Evolutionary conservation across 1,140 invertebrate genomes (phyloP).

Genomic region (Pseudomyrmex flavicornis): DNA sequence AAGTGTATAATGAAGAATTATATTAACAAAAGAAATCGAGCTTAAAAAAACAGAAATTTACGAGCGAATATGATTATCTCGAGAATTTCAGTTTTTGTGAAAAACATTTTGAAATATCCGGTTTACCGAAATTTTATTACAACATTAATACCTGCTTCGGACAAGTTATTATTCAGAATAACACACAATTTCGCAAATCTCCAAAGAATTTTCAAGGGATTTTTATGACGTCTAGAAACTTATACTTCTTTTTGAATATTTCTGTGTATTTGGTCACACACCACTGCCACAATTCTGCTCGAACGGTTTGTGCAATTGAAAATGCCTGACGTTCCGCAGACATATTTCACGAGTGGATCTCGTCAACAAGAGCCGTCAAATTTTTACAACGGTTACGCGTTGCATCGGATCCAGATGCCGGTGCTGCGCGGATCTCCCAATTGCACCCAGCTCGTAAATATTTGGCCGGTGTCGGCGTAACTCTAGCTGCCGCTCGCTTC

Average conservation of each 20-base stretch:
- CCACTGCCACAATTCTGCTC: neutral
- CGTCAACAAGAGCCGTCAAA: conserved; percentile 25
- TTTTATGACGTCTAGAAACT: neutral
- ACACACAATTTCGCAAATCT: neutral
- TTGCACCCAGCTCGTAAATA: conserved; percentile 57
- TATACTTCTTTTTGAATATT: neutral
- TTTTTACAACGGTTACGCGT: conserved; percentile 30
- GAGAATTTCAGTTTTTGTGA: neutral
- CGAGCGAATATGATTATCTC: too few relatives aligned
- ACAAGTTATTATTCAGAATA: neutral
- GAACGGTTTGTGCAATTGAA: neutral
- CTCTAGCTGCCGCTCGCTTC: conserved; percentile 29
- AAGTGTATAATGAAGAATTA: too few relatives aligned
- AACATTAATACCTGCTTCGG: neutral
- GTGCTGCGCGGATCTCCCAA: conserved; percentile 15
- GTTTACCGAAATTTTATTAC: neutral
- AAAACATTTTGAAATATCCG: neutral
- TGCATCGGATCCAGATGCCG: conserved; percentile 32
- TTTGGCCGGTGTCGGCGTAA: conserved; percentile 47
- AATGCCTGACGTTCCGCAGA: neutral
- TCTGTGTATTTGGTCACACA: too few relatives aligned
- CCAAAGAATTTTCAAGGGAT: too few relatives aligned
- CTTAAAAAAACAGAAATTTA: too few relatives aligned
- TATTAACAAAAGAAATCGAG: too few relatives aligned
- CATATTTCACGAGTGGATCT: conserved; percentile 10